Conservation (phyloP, 2,888 invertebrate species). For the Oligia latruncula region DNA sequence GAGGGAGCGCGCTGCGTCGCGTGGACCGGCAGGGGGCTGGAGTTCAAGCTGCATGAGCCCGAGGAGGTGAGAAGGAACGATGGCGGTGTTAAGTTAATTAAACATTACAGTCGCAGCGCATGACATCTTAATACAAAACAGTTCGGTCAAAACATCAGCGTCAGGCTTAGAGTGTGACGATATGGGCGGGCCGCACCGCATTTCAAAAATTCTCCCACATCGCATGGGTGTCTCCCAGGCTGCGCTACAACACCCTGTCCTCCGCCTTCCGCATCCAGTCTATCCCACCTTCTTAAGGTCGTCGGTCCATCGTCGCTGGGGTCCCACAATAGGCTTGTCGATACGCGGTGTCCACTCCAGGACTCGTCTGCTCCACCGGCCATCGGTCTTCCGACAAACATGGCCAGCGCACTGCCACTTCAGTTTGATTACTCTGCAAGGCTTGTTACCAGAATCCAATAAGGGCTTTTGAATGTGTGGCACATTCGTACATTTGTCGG, state of each 20-base stretch:
- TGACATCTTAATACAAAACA: background rate
- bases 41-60: constrained; percentile 98
- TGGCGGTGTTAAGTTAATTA: background rate
- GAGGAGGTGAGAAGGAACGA: constrained; percentile 92
- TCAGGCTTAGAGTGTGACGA: no score
- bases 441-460: background rate
- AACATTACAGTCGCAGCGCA: background rate
- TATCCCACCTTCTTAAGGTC: no score
- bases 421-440: no score
- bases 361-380: no score
- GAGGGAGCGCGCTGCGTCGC: constrained; percentile 96
- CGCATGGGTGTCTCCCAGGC: no score
- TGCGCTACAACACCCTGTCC: no score
- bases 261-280: no score
- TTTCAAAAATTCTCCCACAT: background rate
- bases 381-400: no score
- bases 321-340: no score
- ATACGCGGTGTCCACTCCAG: no score
- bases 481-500: background rate
- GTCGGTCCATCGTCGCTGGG: no score
- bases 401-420: no score
- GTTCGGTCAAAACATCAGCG: background rate
- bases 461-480: background rate
- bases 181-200: background rate
- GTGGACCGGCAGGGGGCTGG: constrained; percentile 98